Evolutionary conservation across 2,797 vertebrate genomes (phyloP), one percentile per base, ranked within the genome.

Genomic region (Australoheros facetus): DNA sequence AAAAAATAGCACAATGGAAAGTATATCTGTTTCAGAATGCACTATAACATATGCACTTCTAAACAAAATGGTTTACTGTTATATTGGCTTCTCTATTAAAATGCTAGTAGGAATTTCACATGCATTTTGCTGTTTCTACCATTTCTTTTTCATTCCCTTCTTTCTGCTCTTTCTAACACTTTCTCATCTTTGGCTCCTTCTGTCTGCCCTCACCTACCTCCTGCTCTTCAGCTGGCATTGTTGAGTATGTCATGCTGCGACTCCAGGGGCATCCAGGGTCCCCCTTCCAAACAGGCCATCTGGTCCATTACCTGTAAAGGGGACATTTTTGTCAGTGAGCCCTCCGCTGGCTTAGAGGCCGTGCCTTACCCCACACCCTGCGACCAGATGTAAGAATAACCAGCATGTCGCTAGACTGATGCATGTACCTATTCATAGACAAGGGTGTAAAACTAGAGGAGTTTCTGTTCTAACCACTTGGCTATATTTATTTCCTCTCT

Each of bases 301-400:
- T 99, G 98, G 98, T 99, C 98, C 0, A 76, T 97, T 77, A 99
- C 98, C 82, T 99, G 98, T 90, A 99, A 97, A 95, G 98, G 98
- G 45, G 98, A 99, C 93, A 88, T 99, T 92, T 99, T 99, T 62
- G 97, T 99, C 77, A 98, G 98, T 13, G 98, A 99, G 88, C 97
- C 98, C 6, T 93, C 93, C 34, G 89, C 95, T 2, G 92, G 91
- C 57, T 94, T 99, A 92, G 98, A 99, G 92, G 95, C 94, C 0
- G 77, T 87, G 1, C 93, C 95, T 11, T 97, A 95, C 85, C 94
- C 94, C 32, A 95, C 94, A 75, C 95, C 97, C 0, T 98, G 98
- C 12, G 97, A 99, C 89, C 97, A 99, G 88, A 98, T 99, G 98
- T 99, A 94, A 79, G 87, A 75, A 64, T 3, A 53, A 57, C 1